Conservation (phyloP, 2,797 vertebrate genomes). For the Arctocebus calabarensis region DNA sequence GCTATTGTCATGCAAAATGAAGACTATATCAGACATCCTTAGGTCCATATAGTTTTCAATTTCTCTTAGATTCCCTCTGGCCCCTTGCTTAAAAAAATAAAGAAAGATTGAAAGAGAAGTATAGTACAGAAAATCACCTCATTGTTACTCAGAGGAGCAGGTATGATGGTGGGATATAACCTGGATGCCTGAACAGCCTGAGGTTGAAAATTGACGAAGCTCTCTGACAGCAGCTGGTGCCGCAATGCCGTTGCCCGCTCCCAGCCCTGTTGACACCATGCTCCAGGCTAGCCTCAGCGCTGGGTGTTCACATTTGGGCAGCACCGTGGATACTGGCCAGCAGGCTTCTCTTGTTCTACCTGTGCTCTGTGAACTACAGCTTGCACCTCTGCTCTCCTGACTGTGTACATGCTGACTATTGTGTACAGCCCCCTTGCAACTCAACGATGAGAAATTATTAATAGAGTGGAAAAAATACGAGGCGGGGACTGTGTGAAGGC, state of each 20-base stretch:
- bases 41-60: neutral
- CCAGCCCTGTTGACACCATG: accelerated
- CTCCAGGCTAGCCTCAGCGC: neutral
- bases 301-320: neutral
- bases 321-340: neutral
- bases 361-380: neutral
- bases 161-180: neutral
- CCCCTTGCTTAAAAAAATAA: neutral
- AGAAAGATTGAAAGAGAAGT: neutral
- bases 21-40: neutral
- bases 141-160: neutral
- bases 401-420: neutral
- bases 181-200: neutral
- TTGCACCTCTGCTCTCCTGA: accelerated
- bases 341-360: neutral
- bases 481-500: neutral
- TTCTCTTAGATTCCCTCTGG: neutral
- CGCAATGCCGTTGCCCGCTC: accelerated
- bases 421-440: neutral
- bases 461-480: neutral
- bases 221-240: accelerated
- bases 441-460: neutral
- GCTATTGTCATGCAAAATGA: neutral
- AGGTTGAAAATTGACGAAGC: neutral
- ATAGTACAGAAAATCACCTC: neutral